These are phyloP conservation scores for Alcis repandata DNA, from an alignment of 2,888 invertebrate genomes.

Conservation along the genomic window DNA sequence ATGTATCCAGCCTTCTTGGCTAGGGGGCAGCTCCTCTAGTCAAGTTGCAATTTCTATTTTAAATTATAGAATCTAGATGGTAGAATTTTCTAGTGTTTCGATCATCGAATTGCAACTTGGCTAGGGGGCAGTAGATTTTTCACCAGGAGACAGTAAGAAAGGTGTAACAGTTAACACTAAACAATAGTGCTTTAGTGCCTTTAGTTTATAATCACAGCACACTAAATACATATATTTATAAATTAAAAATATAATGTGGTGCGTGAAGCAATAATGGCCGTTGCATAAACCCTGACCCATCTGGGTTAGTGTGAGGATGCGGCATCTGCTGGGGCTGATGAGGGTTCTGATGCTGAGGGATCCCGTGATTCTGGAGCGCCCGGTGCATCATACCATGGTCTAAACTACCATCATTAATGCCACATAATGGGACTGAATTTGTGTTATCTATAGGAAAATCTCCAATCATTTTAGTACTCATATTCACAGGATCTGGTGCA, in stretches of 20 bases:
- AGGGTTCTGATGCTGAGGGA: constrained; percentile 13
- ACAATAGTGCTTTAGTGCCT: not conserved
- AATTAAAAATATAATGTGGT: constrained; percentile 34
- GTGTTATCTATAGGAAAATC: constrained; percentile 24
- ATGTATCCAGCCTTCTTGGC: too few relatives aligned
- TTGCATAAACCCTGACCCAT: constrained; percentile 17
- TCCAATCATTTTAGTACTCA: constrained; percentile 7
- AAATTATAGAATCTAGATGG: too few relatives aligned
- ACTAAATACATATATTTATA: constrained; percentile 12
- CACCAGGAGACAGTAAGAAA: too few relatives aligned
- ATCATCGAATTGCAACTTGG: too few relatives aligned
- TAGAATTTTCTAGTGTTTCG: too few relatives aligned
- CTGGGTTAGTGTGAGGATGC: constrained; percentile 19
- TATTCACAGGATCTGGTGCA: constrained; percentile 17
- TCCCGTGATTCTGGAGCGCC: constrained; percentile 15
- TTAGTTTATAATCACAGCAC: not conserved
- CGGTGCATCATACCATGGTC: constrained; percentile 32
- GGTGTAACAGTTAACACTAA: too few relatives aligned
- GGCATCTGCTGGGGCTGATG: constrained; percentile 13
- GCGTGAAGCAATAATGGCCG: constrained; percentile 25
- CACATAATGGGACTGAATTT: constrained; percentile 16
- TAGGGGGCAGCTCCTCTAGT: too few relatives aligned
- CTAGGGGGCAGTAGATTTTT: too few relatives aligned
- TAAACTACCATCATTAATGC: constrained; percentile 18
- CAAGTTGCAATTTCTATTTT: too few relatives aligned